Percentiles rank a stretch among this genome's conserved stretches.
phyloP scores from a whole-genome alignment of 1,140 invertebrate genomes.

The Heliconius hewitsoni region DNA sequence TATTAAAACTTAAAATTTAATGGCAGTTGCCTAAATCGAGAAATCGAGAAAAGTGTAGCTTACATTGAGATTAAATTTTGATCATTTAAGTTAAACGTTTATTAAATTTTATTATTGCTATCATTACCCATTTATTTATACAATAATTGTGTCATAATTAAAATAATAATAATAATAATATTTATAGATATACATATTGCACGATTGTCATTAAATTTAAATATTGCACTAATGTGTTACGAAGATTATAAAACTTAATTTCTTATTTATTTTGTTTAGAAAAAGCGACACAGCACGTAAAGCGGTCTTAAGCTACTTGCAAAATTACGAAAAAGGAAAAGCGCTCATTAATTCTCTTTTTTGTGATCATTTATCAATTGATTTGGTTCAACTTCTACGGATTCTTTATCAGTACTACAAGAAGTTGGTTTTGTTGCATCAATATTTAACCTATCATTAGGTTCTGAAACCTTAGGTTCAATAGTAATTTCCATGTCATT shows the following conservation, averaged over 20 bases:
- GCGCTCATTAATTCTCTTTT: conserved; percentile 5
- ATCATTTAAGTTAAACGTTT: conserved; percentile 37
- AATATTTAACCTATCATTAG: conserved; percentile 4
- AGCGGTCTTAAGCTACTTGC: conserved; percentile 3
- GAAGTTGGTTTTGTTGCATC: conserved; percentile 6
- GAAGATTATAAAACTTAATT: not conserved
- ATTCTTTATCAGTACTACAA: conserved; percentile 6
- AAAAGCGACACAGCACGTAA: conserved; percentile 5
- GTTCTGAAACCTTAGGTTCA: conserved; percentile 6
- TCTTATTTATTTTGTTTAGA: not conserved
- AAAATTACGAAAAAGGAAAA: not conserved
- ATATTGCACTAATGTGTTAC: not conserved
- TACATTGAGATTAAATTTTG: conserved; percentile 11
- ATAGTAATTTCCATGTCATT: conserved; percentile 1
- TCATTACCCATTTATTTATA: conserved; percentile 57
- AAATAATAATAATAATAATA: not conserved
- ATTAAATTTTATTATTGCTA: conserved; percentile 49
- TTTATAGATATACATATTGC: not conserved
- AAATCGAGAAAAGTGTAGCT: not conserved
- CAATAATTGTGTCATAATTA: not conserved
- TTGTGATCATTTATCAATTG: not conserved
- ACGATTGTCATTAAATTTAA: not conserved
- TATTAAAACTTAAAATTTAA: not conserved
- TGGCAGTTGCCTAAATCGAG: conserved; percentile 15
- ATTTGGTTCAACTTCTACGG: conserved; percentile 16